These are phyloP conservation scores for Serinus canaria DNA, from an alignment of 2,113 vertebrate genomes.

Conservation along the genomic window DNA sequence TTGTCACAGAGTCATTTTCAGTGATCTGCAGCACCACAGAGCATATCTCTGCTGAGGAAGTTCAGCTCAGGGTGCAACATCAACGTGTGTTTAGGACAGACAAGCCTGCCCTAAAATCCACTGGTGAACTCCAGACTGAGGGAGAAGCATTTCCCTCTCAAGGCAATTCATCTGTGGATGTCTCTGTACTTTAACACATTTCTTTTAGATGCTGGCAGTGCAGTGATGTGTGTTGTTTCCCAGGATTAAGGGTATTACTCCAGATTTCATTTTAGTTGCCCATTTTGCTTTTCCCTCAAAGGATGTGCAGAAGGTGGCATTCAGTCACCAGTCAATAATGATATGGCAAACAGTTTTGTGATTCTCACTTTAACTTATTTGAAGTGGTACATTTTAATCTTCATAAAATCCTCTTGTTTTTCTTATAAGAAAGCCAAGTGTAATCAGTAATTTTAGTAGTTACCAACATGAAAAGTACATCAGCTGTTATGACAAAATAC, in stretches of 20 bases:
- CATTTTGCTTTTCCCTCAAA: background rate
- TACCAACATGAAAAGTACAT: background rate
- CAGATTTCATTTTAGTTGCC: background rate
- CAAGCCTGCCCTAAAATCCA: background rate
- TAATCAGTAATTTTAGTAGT: background rate
- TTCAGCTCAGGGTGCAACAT: background rate
- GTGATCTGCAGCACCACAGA: background rate
- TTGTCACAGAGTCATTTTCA: background rate
- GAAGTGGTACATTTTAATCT: background rate
- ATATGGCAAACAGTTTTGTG: background rate
- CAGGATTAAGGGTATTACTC: background rate
- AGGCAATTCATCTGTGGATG: background rate
- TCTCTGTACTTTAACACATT: background rate
- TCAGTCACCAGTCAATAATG: background rate
- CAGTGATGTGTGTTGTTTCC: background rate
- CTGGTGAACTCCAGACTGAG: background rate
- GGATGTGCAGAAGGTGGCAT: background rate
- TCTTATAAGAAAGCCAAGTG: background rate
- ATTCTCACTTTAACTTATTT: background rate
- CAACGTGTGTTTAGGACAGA: rapidly evolving
- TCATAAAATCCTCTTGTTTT: background rate
- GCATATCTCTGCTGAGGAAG: rapidly evolving
- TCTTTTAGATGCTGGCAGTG: background rate
- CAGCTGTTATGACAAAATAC: background rate
- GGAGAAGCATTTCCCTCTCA: background rate